Evolutionary conservation across 2,797 vertebrate species (phyloP).

Genomic region (Echeneis naucrates): DNA sequence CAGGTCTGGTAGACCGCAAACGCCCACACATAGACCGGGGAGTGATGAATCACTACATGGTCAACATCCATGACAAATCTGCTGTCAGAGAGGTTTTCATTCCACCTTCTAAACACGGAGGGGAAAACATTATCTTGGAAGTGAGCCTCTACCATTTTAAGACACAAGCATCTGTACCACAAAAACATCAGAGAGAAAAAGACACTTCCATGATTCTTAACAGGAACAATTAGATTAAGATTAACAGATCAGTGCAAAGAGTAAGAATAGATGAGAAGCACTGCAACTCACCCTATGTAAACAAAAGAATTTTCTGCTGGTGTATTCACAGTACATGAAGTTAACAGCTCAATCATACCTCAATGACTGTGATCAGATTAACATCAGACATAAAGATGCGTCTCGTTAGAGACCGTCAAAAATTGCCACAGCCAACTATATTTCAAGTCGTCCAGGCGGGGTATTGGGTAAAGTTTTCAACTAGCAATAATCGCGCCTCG

Average conservation of each 20-base stretch:
- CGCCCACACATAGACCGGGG: slow-evolving; percentile 48
- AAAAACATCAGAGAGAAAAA: slow-evolving; percentile 12
- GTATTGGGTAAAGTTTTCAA: slow-evolving; percentile 93
- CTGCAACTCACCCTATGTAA: no score
- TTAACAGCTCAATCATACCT: no score
- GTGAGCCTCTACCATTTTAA: slow-evolving; percentile 18
- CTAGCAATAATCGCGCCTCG: slow-evolving; percentile 92
- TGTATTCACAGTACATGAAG: no score
- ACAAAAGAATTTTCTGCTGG: no score
- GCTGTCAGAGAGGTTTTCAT: slow-evolving; percentile 67
- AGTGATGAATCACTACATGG: slow-evolving; percentile 63
- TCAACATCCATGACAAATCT: slow-evolving; percentile 72
- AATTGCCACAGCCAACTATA: slow-evolving; percentile 90
- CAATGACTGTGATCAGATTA: no score
- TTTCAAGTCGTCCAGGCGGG: slow-evolving; percentile 90
- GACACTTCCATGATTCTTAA: no score
- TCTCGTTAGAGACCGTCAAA: slow-evolving; percentile 91
- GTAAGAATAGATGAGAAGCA: no score
- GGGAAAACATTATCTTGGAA: slow-evolving; percentile 25
- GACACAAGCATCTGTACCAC: not conserved
- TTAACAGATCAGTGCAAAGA: no score
- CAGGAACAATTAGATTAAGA: no score
- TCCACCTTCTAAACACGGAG: slow-evolving; percentile 61
- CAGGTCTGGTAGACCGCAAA: slow-evolving; percentile 45
- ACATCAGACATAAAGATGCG: slow-evolving; percentile 63